Evolutionary conservation across 1,140 invertebrate species (phyloP).

Genomic region (Heliothis virescens): DNA sequence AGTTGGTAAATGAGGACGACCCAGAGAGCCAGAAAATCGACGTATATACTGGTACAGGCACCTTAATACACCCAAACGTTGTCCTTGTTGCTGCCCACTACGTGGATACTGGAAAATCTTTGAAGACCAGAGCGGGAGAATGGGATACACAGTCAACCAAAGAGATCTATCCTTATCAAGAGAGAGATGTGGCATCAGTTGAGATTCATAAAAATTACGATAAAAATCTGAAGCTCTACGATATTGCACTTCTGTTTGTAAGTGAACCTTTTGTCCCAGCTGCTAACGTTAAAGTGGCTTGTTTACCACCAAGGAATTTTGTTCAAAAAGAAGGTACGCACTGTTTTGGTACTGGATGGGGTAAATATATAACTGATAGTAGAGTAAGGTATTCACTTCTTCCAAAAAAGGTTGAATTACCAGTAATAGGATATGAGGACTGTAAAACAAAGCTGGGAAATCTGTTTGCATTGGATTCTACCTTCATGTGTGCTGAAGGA

Average conservation of each 20-base stretch:
- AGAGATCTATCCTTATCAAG: conserved; percentile 86
- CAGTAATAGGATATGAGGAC: background rate
- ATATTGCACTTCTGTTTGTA: conserved; percentile 66
- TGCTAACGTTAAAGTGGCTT: conserved; percentile 90
- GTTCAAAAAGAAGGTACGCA: conserved; percentile 89
- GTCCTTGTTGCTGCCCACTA: conserved; percentile 88
- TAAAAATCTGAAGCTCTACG: conserved; percentile 65
- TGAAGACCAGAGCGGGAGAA: conserved; percentile 90
- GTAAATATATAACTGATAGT: conserved; percentile 88
- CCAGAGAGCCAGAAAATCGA: background rate
- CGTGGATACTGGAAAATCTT: conserved; percentile 86
- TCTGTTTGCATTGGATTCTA: conserved; percentile 88
- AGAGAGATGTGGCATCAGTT: conserved; percentile 78
- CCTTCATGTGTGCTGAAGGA: conserved; percentile 92
- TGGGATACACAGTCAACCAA: conserved; percentile 87
- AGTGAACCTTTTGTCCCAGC: conserved; percentile 57
- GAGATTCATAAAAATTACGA: conserved; percentile 85
- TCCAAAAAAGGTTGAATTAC: conserved; percentile 19
- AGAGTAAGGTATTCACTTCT: conserved; percentile 59
- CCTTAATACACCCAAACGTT: conserved; percentile 90
- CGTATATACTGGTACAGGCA: conserved; percentile 90
- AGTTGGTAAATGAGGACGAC: background rate
- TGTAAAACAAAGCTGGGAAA: conserved; percentile 87
- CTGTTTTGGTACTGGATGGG: conserved; percentile 91
- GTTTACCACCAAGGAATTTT: conserved; percentile 86